A percentile compares a stretch with the other conserved stretches of the same genome.
phyloP scores from a whole-genome alignment of 2,797 vertebrate genomes.

The Echiichthys vipera region DNA sequence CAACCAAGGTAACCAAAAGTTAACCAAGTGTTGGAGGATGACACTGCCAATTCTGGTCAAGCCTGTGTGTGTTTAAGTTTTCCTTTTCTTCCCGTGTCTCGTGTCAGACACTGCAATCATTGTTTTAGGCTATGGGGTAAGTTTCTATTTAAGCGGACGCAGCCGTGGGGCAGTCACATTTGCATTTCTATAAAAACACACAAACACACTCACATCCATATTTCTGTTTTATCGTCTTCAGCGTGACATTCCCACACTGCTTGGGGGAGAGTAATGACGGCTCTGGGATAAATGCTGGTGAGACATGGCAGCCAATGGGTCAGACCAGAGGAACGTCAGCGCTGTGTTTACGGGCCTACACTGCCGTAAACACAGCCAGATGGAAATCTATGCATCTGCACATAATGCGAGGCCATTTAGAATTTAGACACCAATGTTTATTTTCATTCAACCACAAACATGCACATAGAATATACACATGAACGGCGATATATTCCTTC shows the following conservation, averaged over 20 bases:
- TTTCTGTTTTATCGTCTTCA: slow-evolving; percentile 78
- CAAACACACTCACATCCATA: slow-evolving; percentile 74
- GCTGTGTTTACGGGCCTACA: slow-evolving; percentile 75
- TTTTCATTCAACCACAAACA: slow-evolving; percentile 36
- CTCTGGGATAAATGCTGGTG: slow-evolving; percentile 79
- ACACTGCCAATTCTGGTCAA: slow-evolving; percentile 81
- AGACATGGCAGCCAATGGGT: slow-evolving; percentile 78
- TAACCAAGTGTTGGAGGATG: slow-evolving; percentile 76
- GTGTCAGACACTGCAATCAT: slow-evolving; percentile 83
- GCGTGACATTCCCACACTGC: slow-evolving; percentile 80
- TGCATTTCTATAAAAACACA: slow-evolving; percentile 80
- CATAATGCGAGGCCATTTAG: slow-evolving; percentile 54
- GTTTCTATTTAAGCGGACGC: slow-evolving; percentile 70
- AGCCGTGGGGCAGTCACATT: slow-evolving; percentile 66
- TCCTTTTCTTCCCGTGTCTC: slow-evolving; percentile 71
- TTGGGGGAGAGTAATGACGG: slow-evolving; percentile 81
- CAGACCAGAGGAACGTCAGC: slow-evolving; percentile 75
- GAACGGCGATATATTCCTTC: slow-evolving; percentile 16
- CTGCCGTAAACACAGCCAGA: slow-evolving; percentile 75
- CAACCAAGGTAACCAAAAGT: slow-evolving; percentile 77
- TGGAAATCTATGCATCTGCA: slow-evolving; percentile 74
- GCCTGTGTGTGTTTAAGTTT: slow-evolving; percentile 75
- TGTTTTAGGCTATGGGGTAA: slow-evolving; percentile 64
- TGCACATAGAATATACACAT: slow-evolving; percentile 10
- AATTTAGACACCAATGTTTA: slow-evolving; percentile 58